phyloP scores from a whole-genome alignment of 1,140 invertebrate species.

The Macrostomum lignano region DNA sequence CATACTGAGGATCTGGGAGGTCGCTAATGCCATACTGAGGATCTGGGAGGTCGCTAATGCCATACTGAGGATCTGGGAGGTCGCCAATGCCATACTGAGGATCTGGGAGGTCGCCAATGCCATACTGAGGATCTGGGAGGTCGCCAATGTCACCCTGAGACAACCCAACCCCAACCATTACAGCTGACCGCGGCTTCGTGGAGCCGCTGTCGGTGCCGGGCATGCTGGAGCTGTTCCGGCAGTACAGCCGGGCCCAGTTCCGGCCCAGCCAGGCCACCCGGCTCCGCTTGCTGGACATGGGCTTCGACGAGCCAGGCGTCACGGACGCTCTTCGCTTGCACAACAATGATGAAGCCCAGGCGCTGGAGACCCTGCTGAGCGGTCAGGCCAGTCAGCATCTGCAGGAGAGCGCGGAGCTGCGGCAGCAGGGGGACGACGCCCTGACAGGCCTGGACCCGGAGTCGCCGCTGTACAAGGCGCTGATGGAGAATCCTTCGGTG shows the following conservation, averaged over 20 bases:
- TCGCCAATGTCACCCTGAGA: no score
- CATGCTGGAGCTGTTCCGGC: conserved; percentile 29
- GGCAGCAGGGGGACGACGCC: conserved; percentile 28
- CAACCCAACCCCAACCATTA: no score
- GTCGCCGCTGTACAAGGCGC: conserved; percentile 35
- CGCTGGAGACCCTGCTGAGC: conserved; percentile 24
- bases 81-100: no score
- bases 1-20: no score
- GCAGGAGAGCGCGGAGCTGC: conserved; percentile 28
- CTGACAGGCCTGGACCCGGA: conserved; percentile 33
- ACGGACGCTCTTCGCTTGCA: conserved; percentile 33
- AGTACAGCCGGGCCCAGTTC: conserved; percentile 33
- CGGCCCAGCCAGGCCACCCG: conserved; percentile 17
- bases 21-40: no score
- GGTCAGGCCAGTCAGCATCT: conserved; percentile 31
- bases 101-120: no score
- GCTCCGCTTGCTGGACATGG: conserved; percentile 33
- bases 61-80: no score
- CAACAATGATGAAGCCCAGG: conserved; percentile 34
- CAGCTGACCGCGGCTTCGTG: no score
- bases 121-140: no score
- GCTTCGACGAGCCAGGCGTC: conserved; percentile 34
- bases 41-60: no score
- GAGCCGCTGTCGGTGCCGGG: no score
- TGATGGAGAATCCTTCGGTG: conserved; percentile 36